Evolutionary conservation across 2,888 invertebrate species (phyloP), one percentile per base, ranked within the genome.

Genomic region (Amblyjoppa fuscipennis): DNA sequence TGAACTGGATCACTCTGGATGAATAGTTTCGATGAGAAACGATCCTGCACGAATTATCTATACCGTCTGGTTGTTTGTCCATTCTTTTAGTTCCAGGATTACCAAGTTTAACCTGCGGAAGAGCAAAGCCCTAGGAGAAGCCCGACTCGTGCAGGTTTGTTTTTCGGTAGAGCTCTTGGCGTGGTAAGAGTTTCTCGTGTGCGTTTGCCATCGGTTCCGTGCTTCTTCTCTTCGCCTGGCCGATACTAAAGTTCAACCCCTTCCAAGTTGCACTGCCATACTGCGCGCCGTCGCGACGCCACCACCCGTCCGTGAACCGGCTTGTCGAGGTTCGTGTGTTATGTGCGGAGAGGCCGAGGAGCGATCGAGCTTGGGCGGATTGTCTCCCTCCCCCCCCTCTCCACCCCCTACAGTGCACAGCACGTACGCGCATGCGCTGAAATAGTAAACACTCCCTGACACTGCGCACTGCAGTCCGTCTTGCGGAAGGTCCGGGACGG

Each of bases 401-500:
- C 75, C 45, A 82, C 86, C 71, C 74, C 78, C 75, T 75, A 70
- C 85, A 83, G 84, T 83, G 87, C 81, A 85, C 77, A 75, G 71
- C 49, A 74, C 45, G 69, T 64, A 71, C 77, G 91, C 91, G 93
- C 93, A 92, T 86, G 92, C 92, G 93, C 89, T 83, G 81, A 89
- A 90, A 92, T 93, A 91, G 93, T 93, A 93, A 93, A 93, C 93
- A 93, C 93, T 93, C 92, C 91, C 91, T 90, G 90, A 89, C 88
- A 82, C 90, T 93, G 93, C 93, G 93, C 93, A 93, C 92, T 92
- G 91, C 90, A 90, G 89, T 88, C 90, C 89, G 87, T 88, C 91
- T 93, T 93, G 93, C 87, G 93, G 93, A 89, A 94, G 94, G 94
- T 93, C 93, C 92, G 93, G 94, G 91, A 87, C 87, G 83, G 77